Evolutionary conservation across 2,888 invertebrate genomes (phyloP).

Genomic region (Rotaria socialis): DNA sequence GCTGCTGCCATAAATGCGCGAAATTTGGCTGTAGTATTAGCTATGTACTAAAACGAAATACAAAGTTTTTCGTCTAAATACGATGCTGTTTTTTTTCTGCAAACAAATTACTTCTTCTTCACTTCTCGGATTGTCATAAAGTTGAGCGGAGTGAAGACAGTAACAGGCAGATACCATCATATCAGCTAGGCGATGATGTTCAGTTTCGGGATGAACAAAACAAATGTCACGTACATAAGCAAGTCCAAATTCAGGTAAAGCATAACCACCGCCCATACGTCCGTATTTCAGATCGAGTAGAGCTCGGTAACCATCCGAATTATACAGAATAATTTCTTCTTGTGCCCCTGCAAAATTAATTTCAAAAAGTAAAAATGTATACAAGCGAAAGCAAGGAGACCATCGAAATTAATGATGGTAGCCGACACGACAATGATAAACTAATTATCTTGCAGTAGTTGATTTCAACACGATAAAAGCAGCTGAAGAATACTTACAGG

Average conservation of each 20-base stretch:
- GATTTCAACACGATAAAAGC: too few relatives aligned
- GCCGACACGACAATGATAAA: too few relatives aligned
- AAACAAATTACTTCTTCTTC: not conserved
- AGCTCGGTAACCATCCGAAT: slow-evolving; percentile 18
- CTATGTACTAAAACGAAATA: not conserved
- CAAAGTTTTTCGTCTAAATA: not conserved
- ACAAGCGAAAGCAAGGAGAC: not conserved
- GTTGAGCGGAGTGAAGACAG: not conserved
- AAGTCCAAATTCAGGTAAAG: slow-evolving; percentile 12
- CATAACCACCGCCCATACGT: not conserved
- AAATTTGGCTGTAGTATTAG: not conserved
- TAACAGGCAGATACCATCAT: slow-evolving; percentile 16
- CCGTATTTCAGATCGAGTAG: not conserved
- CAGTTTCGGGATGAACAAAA: not conserved
- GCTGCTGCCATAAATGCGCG: slow-evolving; percentile 20
- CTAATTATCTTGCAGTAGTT: too few relatives aligned
- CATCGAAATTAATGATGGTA: too few relatives aligned
- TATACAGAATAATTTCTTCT: slow-evolving; percentile 29
- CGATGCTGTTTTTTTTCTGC: too few relatives aligned
- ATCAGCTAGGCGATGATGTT: not conserved
- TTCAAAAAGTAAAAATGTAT: not conserved
- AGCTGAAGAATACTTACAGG: not conserved
- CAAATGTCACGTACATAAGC: slow-evolving; percentile 1
- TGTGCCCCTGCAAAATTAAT: not conserved
- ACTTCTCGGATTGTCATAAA: not conserved